Base-by-base conservation (phyloP, 37 sponge, comb jelly and placozoan species). In the Chondrilla cf. caribensis region DNA sequence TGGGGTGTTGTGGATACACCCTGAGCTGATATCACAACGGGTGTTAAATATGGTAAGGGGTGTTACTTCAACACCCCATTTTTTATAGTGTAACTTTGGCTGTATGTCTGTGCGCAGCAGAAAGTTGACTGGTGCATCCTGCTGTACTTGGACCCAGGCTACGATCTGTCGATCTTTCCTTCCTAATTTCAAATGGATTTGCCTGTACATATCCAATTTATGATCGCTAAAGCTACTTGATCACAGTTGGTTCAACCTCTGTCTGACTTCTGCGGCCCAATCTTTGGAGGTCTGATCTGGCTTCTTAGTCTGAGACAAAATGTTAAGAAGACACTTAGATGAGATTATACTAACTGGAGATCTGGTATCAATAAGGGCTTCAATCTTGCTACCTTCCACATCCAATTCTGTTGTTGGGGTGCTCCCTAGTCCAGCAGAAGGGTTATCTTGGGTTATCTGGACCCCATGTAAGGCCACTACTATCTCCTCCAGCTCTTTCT, bases 331-430 rank as follows among this genome's bases (percentile, higher is more conserved):
- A 25, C 33, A 58, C 3, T 58, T 38, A 4, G 58, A 58, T 2
- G 80, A 79, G 7, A 59, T 25, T 19, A 79, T 79, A 25, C 36
- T 79, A 11, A 79, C 62, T 44, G 60, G 80, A 3, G 80, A 79
- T 2, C 80, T 37, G 14, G 60, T 58, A 58, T 79, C 60, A 2
- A 79, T 4, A 33, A 79, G 39, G 33, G 60, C 80, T 14, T 18
- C 9, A 9, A 32, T 58, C 55, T 5, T 8, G 6, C 32, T 7
- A 26, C 80, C 80, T 31, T 58, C 62, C 29, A 80, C 60, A 4
- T 38, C 22, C 40, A 80, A 59, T 32, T 78, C 24, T 4, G 8
- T 19, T n/a, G 51, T 39, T 7, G n/a, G 11, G 21, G 33, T 29
- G 3, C 26, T 17, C n/a, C 78, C 78, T 33, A 79, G 51, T 11